Evolutionary conservation across 2,888 invertebrate species (phyloP).

Genomic region (Pyrrhia umbra): DNA sequence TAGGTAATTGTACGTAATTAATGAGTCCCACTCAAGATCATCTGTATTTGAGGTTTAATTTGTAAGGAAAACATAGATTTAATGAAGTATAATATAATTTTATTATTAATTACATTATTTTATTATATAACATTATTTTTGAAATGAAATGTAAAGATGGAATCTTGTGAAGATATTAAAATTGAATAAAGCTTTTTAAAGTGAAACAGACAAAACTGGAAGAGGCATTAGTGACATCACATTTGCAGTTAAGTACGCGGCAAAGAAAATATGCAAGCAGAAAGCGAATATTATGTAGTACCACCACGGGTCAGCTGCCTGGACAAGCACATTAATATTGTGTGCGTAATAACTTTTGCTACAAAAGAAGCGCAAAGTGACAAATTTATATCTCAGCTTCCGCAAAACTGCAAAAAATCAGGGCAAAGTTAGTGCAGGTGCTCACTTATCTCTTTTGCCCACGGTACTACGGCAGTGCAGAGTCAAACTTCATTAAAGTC

Average conservation of each 20-base stretch:
- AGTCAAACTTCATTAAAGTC: constrained; percentile 78
- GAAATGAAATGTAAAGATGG: constrained; percentile 22
- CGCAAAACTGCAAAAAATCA: constrained; percentile 5
- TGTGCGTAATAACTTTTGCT: background rate
- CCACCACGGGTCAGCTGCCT: background rate
- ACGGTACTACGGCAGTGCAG: constrained; percentile 59
- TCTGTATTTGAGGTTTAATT: constrained; percentile 39
- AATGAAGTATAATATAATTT: no score
- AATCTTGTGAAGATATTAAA: constrained; percentile 35
- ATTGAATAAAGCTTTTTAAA: constrained; percentile 27
- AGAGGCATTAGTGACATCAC: constrained; percentile 33
- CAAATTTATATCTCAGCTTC: constrained; percentile 1
- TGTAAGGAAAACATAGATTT: constrained; percentile 35
- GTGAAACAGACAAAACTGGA: constrained; percentile 9
- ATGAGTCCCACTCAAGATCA: no score
- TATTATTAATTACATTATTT: no score
- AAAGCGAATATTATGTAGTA: background rate
- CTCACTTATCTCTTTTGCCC: constrained; percentile 19
- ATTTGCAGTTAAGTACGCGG: constrained; percentile 46
- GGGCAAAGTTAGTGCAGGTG: constrained; percentile 6
- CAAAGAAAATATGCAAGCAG: background rate
- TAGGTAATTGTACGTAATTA: no score
- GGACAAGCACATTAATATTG: background rate
- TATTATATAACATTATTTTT: constrained; percentile 31
- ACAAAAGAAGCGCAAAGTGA: background rate